These are phyloP conservation scores for Dolichallabes microphthalmus DNA, from an alignment of 2,113 vertebrate species.

Conservation along the genomic window DNA sequence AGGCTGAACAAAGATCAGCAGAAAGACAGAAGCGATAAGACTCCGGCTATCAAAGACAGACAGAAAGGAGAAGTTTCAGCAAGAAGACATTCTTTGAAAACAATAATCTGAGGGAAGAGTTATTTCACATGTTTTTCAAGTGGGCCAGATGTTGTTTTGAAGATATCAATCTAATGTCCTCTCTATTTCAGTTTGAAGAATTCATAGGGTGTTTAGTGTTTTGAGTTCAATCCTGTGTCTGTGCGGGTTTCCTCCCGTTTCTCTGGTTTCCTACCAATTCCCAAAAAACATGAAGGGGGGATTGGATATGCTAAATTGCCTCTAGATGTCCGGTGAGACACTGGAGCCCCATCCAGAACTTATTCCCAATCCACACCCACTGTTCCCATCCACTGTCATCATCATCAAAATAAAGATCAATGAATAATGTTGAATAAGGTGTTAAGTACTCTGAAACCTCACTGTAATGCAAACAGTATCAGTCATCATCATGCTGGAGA, in stretches of 20 bases:
- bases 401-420: background rate
- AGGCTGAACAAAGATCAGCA: slow-evolving; percentile 45
- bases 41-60: slow-evolving; percentile 13
- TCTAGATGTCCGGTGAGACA: background rate
- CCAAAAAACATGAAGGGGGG: background rate
- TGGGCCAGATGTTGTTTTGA: slow-evolving; percentile 14
- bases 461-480: slow-evolving; percentile 38
- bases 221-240: background rate
- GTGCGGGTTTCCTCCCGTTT: background rate
- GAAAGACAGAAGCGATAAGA: slow-evolving; percentile 14
- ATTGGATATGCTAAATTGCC: background rate
- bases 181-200: slow-evolving; percentile 1
- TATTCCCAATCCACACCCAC: background rate
- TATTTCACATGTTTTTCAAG: slow-evolving; percentile 15
- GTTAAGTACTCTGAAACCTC: slow-evolving; percentile 30
- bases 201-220: background rate
- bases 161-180: background rate
- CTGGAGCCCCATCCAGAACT: background rate
- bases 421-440: slow-evolving; percentile 3
- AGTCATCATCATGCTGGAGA: slow-evolving; percentile 7
- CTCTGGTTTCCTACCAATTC: background rate
- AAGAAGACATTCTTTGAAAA: background rate
- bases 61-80: background rate
- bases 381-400: background rate
- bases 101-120: background rate